Evolutionary conservation across 2,888 invertebrate genomes (phyloP), one percentile per base, ranked within the genome.

Genomic region (Anagyrus pseudococci): DNA sequence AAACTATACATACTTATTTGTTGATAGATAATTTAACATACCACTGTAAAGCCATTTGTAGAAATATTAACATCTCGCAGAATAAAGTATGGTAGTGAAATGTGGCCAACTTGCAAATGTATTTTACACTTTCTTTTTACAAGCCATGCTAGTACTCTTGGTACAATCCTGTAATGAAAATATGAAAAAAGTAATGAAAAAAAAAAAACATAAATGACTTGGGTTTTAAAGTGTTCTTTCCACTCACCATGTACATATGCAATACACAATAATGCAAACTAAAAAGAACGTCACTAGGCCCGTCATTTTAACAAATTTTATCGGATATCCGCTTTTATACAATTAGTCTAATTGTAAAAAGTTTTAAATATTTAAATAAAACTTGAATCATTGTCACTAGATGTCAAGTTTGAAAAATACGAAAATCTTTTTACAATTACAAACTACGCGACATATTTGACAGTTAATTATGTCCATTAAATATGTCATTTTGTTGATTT

Each of bases 41-140:
- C 91, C 73, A 91, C 84, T 54, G 87, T 88, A 75, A 89, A 90
- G 56, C 91, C 92, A 84, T 89, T 91, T 82, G 91, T 92, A 57
- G 89, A 87, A 66, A 94, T 84, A 73, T 89, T 88, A 26, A 94
- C 91, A 85, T 94, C 92, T 78, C 89, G 89, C 19, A 94, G 82
- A 72, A 88, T 88, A 56, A 93, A 85, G 75, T 92, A 92, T 1
- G 90, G 91, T 58, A 94, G 83, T n/a, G 89, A 89, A 70, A 94
- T 92, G 69, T 91, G 86, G 15, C 93, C 93, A 66, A 94, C 92
- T 70, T 89, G 88, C 47, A 93, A 84, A 77, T 90, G 88, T 69
- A 93, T 87, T 80, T 89, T 89, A 79, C 89, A 93, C 78, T 90
- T 90, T 72, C 89, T 86, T 79, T 91, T 89, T 70, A 93, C 88